A percentile compares a stretch with the other conserved stretches of the same genome.
These are phyloP conservation scores for Myotis yumanensis DNA, from an alignment of 2,113 vertebrate genomes.

Conservation along the genomic window DNA sequence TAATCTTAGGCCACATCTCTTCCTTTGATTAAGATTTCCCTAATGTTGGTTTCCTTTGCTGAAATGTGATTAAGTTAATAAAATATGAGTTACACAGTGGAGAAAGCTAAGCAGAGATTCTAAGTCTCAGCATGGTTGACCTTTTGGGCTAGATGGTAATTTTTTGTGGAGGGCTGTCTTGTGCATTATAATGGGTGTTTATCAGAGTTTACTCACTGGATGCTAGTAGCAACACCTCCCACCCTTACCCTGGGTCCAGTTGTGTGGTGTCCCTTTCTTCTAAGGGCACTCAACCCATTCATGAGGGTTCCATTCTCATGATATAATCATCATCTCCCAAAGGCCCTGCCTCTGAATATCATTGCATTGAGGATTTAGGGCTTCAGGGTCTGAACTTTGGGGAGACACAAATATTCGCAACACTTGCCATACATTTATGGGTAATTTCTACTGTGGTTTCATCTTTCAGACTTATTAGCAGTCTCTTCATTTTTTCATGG, in stretches of 20 bases:
- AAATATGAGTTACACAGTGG: background rate
- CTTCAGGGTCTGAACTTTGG: background rate
- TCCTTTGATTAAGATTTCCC: constrained; percentile 10
- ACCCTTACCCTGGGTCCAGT: background rate
- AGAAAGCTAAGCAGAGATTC: background rate
- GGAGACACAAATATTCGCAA: background rate
- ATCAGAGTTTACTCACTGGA: background rate
- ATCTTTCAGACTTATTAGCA: background rate
- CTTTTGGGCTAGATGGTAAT: background rate
- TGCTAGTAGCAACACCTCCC: background rate
- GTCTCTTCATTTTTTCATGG: background rate
- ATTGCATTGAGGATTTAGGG: background rate
- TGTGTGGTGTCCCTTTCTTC: background rate
- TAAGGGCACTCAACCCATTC: background rate
- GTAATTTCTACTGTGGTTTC: background rate
- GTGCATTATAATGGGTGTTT: background rate
- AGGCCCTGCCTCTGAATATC: background rate
- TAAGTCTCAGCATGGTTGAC: background rate
- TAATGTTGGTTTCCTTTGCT: constrained; percentile 40
- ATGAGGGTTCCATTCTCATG: background rate
- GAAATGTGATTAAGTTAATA: constrained; percentile 17
- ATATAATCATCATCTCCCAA: background rate
- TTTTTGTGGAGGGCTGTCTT: background rate
- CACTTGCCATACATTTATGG: background rate
- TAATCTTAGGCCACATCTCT: background rate